Percentiles rank a stretch among this genome's conserved stretches.
Evolutionary conservation across 2,888 invertebrate genomes (phyloP).

Genomic region (Punctoribates punctum): DNA sequence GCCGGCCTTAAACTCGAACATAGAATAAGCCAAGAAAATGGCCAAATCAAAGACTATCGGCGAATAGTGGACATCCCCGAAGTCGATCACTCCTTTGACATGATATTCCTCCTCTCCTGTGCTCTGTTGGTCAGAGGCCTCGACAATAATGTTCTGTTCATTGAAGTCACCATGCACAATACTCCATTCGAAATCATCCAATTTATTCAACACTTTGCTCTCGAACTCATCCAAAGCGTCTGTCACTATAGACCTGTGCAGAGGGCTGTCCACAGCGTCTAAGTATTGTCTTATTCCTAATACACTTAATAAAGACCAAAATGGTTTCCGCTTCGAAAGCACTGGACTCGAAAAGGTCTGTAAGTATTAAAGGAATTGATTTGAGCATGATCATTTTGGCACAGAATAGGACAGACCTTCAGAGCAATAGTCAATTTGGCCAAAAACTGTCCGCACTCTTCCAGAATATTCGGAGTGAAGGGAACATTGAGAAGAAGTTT

Average conservation of each 20-base stretch:
- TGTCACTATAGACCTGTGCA: slow-evolving; percentile 60
- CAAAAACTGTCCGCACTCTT: slow-evolving; percentile 68
- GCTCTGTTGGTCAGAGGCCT: slow-evolving; percentile 44
- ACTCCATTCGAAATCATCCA: slow-evolving; percentile 61
- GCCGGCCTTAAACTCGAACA: slow-evolving; percentile 64
- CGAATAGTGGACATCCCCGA: slow-evolving; percentile 72
- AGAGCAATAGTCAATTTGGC: slow-evolving; percentile 64
- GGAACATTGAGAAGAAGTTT: slow-evolving; percentile 64
- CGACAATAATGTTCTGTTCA: slow-evolving; percentile 77
- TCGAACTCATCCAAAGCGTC: slow-evolving; percentile 65
- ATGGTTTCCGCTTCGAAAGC: slow-evolving; percentile 63
- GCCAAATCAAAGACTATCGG: slow-evolving; percentile 76
- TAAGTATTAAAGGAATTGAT: slow-evolving; percentile 46
- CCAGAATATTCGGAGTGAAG: slow-evolving; percentile 62
- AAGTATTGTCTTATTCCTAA: slow-evolving; percentile 68
- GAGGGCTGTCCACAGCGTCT: slow-evolving; percentile 64
- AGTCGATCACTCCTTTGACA: slow-evolving; percentile 73
- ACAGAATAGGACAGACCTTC: slow-evolving; percentile 57
- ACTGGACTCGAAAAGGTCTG: slow-evolving; percentile 70
- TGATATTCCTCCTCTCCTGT: slow-evolving; percentile 56
- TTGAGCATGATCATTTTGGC: not conserved
- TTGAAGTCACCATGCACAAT: slow-evolving; percentile 86
- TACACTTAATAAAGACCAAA: slow-evolving; percentile 72
- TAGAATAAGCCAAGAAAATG: slow-evolving; percentile 77
- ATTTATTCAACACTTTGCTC: slow-evolving; percentile 61